Conservation (phyloP, 2,888 invertebrate genomes). For the Aleiodes alternator region DNA sequence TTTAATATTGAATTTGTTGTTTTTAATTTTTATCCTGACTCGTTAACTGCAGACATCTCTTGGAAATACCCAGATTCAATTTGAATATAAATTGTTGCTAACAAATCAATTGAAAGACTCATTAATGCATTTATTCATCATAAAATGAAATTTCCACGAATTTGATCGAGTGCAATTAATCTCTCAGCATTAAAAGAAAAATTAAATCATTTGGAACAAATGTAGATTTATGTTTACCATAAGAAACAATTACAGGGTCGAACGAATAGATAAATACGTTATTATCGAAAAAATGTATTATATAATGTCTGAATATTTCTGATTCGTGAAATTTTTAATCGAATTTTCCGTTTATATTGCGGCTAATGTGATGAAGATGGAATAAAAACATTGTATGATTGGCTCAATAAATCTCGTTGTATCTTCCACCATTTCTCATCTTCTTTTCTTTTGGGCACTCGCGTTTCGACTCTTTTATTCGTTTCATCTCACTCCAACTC, state of each 20-base stretch:
- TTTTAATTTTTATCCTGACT: neutral
- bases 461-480: slow-evolving; percentile 1
- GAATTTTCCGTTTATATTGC: neutral
- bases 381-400: slow-evolving; percentile 34
- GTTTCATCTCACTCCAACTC: neutral
- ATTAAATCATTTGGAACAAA: neutral
- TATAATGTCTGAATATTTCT: neutral
- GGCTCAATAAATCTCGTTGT: slow-evolving; percentile 43
- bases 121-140: neutral
- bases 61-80: slow-evolving; percentile 37
- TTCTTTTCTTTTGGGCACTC: neutral
- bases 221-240: neutral
- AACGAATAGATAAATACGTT: neutral
- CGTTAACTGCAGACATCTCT: neutral
- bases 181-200: neutral
- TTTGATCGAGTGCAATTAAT: too few relatives aligned
- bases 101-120: slow-evolving; percentile 19
- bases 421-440: neutral
- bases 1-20: slow-evolving; percentile 19
- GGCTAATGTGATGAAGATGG: slow-evolving; percentile 34
- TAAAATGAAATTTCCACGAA: too few relatives aligned
- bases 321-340: neutral
- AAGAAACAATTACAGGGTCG: neutral
- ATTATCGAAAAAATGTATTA: too few relatives aligned
- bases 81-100: slow-evolving; percentile 30